phyloP scores from a whole-genome alignment of 1,140 invertebrate species.

The Limonius californicus region DNA sequence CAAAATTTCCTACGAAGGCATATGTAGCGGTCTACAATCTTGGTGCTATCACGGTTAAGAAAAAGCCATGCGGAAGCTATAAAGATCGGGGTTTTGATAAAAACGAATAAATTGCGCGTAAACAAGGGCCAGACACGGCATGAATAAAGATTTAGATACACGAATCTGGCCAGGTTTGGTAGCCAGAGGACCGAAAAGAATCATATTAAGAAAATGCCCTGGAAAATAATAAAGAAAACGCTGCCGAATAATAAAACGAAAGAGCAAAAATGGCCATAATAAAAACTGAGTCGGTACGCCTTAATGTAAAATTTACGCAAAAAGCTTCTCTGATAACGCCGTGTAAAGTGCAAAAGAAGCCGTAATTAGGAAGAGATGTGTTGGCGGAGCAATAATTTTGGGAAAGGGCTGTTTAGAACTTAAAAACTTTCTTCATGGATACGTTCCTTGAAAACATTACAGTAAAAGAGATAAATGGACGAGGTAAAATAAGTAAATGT shows the following conservation, averaged over 20 bases:
- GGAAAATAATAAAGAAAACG: background rate
- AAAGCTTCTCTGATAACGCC: background rate
- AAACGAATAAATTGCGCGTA: conserved; percentile 9
- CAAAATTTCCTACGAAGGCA: too few relatives aligned
- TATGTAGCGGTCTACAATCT: background rate
- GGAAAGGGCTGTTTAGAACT: too few relatives aligned
- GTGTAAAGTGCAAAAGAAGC: background rate
- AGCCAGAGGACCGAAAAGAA: background rate
- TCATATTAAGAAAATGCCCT: background rate
- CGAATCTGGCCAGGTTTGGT: background rate
- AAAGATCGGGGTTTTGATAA: conserved; percentile 7
- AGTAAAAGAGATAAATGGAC: too few relatives aligned
- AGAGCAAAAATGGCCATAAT: background rate
- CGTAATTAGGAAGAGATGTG: background rate
- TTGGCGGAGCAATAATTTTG: too few relatives aligned
- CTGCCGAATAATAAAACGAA: background rate
- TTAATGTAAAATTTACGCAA: background rate
- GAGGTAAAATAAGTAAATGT: too few relatives aligned
- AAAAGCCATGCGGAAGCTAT: conserved; percentile 11
- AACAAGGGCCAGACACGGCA: conserved; percentile 4
- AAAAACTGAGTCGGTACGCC: background rate
- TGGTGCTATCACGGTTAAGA: background rate
- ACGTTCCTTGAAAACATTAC: too few relatives aligned
- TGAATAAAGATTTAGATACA: conserved; percentile 5
- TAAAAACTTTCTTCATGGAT: too few relatives aligned